A percentile compares a stretch with the other conserved stretches of the same genome.
Evolutionary conservation across 2,797 vertebrate species (phyloP).

Genomic region (Tapera naevia): DNA sequence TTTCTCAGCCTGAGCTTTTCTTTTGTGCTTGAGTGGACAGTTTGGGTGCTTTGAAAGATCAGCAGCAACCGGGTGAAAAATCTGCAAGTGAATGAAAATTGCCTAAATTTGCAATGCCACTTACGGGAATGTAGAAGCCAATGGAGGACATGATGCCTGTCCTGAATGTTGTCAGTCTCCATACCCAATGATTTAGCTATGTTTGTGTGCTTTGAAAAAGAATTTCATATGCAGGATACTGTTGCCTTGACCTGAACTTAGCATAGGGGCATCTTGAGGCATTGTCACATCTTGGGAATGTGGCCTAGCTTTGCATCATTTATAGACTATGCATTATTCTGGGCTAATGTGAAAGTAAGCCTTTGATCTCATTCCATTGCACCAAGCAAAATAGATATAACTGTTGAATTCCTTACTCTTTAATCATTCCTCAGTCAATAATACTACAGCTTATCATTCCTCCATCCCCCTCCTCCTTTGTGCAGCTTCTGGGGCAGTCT

Average conservation of each 20-base stretch:
- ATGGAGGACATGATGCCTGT: neutral
- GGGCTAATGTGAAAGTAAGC: conserved; percentile 76
- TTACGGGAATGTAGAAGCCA: neutral
- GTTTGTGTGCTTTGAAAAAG: conserved; percentile 27
- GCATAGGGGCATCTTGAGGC: conserved; percentile 62
- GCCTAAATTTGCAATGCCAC: neutral
- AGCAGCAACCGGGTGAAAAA: neutral
- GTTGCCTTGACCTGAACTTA: conserved; percentile 70
- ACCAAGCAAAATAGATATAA: conserved; percentile 70
- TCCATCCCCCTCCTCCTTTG: conserved; percentile 73
- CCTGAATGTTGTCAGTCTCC: neutral
- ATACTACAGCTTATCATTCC: conserved; percentile 74
- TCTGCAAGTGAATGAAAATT: neutral
- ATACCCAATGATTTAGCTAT: neutral
- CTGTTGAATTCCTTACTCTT: conserved; percentile 70
- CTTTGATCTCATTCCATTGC: conserved; percentile 74
- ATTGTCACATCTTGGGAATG: conserved; percentile 71
- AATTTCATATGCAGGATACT: conserved; percentile 33
- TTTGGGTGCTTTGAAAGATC: neutral
- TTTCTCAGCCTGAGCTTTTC: neutral
- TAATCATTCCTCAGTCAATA: conserved; percentile 76
- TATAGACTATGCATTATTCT: conserved; percentile 75
- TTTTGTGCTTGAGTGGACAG: neutral
- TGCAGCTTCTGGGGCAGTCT: conserved; percentile 71
- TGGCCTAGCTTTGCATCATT: conserved; percentile 74